Percentiles rank a stretch among this genome's conserved stretches.
Evolutionary conservation across 2,797 vertebrate genomes (phyloP).

Genomic region (Hirundo rustica): DNA sequence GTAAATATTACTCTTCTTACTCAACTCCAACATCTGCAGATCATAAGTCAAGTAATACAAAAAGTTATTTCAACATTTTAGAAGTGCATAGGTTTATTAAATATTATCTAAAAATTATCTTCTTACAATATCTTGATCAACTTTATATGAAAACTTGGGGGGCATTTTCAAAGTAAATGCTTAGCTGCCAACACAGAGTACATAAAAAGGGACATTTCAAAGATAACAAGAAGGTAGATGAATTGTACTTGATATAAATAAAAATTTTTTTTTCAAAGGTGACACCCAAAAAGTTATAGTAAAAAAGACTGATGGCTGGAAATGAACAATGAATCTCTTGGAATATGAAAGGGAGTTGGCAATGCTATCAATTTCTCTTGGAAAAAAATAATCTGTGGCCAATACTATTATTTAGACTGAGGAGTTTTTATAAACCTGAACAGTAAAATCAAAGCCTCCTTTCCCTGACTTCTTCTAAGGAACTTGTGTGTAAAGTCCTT

Average conservation of each 20-base stretch:
- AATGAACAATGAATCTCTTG: neutral
- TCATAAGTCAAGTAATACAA: neutral
- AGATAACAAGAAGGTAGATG: neutral
- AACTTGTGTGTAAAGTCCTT: neutral
- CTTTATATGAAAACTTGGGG: neutral
- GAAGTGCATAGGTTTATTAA: neutral
- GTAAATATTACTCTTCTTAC: neutral
- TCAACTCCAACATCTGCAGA: neutral
- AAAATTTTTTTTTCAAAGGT: conserved; percentile 5
- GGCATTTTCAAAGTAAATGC: neutral
- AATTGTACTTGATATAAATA: neutral
- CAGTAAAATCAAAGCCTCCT: neutral
- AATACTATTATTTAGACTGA: neutral
- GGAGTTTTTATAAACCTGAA: neutral
- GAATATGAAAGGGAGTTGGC: neutral
- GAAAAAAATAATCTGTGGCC: neutral
- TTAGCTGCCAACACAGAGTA: neutral
- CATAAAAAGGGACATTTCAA: neutral
- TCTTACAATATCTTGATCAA: neutral
- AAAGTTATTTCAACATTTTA: neutral
- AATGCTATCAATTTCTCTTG: neutral
- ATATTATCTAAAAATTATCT: neutral
- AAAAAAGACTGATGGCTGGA: neutral
- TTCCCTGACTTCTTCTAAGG: neutral
- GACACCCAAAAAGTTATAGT: neutral